phyloP scores from a whole-genome alignment of 2,797 vertebrate genomes.

The Darevskia mixta region DNA sequence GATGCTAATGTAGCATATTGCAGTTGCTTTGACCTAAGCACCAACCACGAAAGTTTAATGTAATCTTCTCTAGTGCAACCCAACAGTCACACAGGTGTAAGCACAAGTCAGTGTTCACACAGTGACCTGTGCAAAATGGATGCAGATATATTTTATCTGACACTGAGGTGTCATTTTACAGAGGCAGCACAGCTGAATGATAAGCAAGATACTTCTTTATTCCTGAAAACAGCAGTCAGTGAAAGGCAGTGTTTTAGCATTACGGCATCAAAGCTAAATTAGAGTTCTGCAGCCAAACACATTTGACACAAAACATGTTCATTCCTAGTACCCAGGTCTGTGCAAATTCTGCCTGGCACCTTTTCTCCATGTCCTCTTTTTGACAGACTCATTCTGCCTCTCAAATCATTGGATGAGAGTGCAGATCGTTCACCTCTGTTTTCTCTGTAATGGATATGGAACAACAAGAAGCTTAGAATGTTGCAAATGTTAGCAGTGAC shows the following conservation, averaged over 20 bases:
- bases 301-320: background rate
- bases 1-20: slow-evolving; percentile 46
- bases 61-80: slow-evolving; percentile 35
- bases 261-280: slow-evolving; percentile 1
- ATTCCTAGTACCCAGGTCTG: background rate
- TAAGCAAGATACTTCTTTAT: slow-evolving; percentile 12
- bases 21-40: slow-evolving; percentile 45
- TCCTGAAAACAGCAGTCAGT: slow-evolving; percentile 7
- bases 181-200: slow-evolving; percentile 11
- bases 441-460: too few relatives aligned
- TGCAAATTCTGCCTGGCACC: background rate
- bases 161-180: slow-evolving; percentile 17
- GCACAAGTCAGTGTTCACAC: background rate
- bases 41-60: slow-evolving; percentile 55
- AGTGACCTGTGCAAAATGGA: background rate
- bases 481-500: background rate
- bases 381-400: too few relatives aligned
- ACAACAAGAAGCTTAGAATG: background rate
- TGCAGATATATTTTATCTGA: slow-evolving; percentile 24
- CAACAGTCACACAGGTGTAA: slow-evolving; percentile 43
- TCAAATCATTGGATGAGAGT: background rate
- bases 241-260: slow-evolving; percentile 17
- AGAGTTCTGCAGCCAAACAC: background rate
- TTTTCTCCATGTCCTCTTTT: background rate
- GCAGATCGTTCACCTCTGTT: background rate